Evolutionary conservation across 2,797 vertebrate species (phyloP), one percentile per base, ranked within the genome.

Genomic region (Sebastes vulpes): DNA sequence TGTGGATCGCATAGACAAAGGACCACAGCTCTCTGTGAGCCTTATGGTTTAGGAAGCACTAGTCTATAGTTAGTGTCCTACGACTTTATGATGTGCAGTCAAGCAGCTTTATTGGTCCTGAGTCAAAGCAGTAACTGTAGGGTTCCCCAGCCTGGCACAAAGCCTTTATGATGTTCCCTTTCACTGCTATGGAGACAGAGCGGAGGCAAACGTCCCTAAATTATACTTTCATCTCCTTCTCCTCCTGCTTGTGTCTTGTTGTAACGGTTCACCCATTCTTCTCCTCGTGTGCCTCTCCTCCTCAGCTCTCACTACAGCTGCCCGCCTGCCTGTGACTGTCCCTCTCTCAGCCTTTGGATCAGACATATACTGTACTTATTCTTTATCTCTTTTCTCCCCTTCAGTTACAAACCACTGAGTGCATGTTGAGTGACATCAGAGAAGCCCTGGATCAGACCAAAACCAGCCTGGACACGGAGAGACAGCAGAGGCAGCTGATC

Each of bases 131-230:
- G 73, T 75, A 82, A 86, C 83, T 86, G 89, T 67, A 69, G 65
- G 82, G 85, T 88, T 89, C 74, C 84, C 58, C 42, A 69, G 54
- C 65, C 65, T 64, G 80, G 65, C 77, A 92, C 89, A 92, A 91
- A 91, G 90, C 69, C 61, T 92, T 92, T 89, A 92, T 82, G 82
- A 83, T 87, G 75, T 83, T 82, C 56, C 88, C 52, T 82, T 92
- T 90, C 89, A 87, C 78, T 86, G 83, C 84, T 82, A 86, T 90
- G 79, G 90, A 88, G 84, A 95, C 84, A 28, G 79, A 77, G 56
- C 4, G 12, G 75, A 85, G 58, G 65, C 77, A 87, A 90, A 81
- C 23, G 6, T 81, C 79, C 70, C 72, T 85, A 83, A 91, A 81
- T 85, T 69, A 21, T 32, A 63, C 86, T 82, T 65, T 81, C 35